phyloP scores from a whole-genome alignment of 2,888 invertebrate species.

The Cephus sareptanus region DNA sequence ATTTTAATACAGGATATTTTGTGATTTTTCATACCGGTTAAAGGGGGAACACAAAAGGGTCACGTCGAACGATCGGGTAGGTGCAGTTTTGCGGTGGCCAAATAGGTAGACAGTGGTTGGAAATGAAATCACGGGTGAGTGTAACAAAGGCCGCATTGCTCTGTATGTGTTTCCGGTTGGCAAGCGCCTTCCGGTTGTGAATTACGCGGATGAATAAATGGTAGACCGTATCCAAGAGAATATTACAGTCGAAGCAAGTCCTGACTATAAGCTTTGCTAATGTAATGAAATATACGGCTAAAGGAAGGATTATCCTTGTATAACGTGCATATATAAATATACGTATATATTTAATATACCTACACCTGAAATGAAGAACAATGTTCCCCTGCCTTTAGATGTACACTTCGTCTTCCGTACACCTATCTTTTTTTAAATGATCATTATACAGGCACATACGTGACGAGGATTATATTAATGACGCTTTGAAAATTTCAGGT shows the following conservation, averaged over 20 bases:
- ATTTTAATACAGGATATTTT: not conserved
- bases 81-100: not conserved
- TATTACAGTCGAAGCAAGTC: conserved; percentile 30
- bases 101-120: not conserved
- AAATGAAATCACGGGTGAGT: conserved; percentile 6
- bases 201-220: conserved; percentile 64
- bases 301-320: conserved; percentile 53
- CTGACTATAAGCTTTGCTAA: conserved; percentile 48
- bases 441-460: not conserved
- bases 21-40: not conserved
- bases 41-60: not conserved
- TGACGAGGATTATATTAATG: not conserved
- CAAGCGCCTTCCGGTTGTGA: conserved; percentile 64
- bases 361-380: not conserved
- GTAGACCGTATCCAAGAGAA: conserved; percentile 31
- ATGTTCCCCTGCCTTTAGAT: not conserved
- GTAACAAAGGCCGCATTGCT: conserved; percentile 59
- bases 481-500: not conserved
- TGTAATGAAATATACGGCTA: conserved; percentile 61
- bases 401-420: not conserved
- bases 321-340: not conserved
- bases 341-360: not conserved
- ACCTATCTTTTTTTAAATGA: not conserved
- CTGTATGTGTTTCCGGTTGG: conserved; percentile 62
- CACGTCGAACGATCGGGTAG: not conserved